Percentiles rank a stretch among this genome's conserved stretches.
Evolutionary conservation across 2,797 vertebrate species (phyloP).

Genomic region (Notamacropus eugenii): DNA sequence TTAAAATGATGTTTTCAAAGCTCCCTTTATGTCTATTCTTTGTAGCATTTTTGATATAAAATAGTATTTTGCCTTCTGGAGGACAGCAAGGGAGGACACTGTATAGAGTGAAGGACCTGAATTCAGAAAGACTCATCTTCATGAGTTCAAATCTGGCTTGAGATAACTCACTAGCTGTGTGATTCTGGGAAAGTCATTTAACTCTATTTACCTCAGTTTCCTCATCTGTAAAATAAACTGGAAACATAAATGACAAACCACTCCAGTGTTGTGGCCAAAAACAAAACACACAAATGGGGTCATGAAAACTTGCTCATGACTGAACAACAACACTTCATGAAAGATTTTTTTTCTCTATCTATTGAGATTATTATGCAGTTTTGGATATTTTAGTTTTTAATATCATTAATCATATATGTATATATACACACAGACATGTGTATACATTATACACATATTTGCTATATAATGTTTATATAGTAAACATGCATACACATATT

Average conservation of each 20-base stretch:
- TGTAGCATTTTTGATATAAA: background rate
- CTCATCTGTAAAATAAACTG: background rate
- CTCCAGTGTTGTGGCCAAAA: background rate
- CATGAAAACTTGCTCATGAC: background rate
- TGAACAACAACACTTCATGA: background rate
- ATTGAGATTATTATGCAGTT: background rate
- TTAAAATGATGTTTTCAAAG: background rate
- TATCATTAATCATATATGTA: background rate
- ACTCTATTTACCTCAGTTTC: background rate
- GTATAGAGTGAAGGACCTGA: background rate
- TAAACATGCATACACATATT: background rate
- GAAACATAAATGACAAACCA: background rate
- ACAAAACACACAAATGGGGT: accelerated
- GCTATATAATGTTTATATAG: background rate
- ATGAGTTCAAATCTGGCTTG: background rate
- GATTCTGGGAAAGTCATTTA: background rate
- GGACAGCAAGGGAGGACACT: background rate
- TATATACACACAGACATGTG: background rate
- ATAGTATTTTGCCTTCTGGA: background rate
- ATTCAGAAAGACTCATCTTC: background rate
- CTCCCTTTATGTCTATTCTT: background rate
- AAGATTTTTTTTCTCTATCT: background rate
- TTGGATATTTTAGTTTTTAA: background rate
- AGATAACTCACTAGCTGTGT: background rate
- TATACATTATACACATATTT: background rate